Base-by-base conservation (phyloP, 1,140 invertebrate species). In the Pseudomyrmex sp. region DNA sequence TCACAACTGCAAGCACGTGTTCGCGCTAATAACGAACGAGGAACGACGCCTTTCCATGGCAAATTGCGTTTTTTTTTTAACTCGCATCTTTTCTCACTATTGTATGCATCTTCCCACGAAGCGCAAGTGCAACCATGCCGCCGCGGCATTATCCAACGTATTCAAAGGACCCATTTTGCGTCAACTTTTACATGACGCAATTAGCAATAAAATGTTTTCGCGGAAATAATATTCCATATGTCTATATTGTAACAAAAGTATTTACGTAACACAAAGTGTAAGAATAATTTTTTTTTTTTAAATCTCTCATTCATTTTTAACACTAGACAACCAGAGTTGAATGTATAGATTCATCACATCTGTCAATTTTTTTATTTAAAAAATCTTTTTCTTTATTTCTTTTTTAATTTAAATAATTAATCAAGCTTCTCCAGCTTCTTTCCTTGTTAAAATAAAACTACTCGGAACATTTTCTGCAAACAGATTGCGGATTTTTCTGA, bases 21-120 rank as follows among this genome's bases (percentile, higher is more conserved):
- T 74, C 58, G 35, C 48, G 59, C 18, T 75, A 75, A 63, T 72
- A n/a, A 63, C 48, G 10, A 52, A 3, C n/a, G 48, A 48, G 13
- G 15, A 59, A 26, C 54, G 65, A 79, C 44, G 65, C 76, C 66
- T 80, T 59, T 80, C 66, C 35, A 5, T 48, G 23, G 66, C 23
- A 48, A 72, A 72, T 50, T 59, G 66, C n/a, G 56, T 79, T 70
- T 35, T 35, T 35, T 35, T 35, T 35, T 35, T 8, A 52, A 72
- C 46, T 70, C 35, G 59, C 26, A 62, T 82, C 79, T 82, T 82
- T 75, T 82, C 79, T 82, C 79, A 65, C 79, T 65, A 82, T 82
- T 82, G 79, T 82, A 63, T 23, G 69, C 18, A 54, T 82, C 72
- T 75, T 82, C 72, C 70, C 79, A 75, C 58, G 70, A 75, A 54